A percentile compares a stretch with the other conserved stretches of the same genome.
Conservation (phyloP, 1,140 invertebrate species). For the Heliconius hermathena region DNA sequence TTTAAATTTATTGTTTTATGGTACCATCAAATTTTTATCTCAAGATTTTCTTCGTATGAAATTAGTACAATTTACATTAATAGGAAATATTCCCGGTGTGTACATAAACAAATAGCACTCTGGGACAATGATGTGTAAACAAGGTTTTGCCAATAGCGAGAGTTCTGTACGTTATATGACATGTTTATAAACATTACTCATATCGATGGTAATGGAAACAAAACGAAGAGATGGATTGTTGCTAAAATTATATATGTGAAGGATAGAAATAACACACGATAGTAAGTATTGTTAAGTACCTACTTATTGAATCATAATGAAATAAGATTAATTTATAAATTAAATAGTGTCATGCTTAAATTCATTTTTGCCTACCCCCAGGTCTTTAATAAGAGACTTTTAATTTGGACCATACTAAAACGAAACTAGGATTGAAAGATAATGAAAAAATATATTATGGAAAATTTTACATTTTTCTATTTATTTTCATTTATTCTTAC, state of each 20-base stretch:
- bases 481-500: too few relatives aligned
- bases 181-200: slow-evolving; percentile 33
- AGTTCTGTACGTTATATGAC: slow-evolving; percentile 18
- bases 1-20: too few relatives aligned
- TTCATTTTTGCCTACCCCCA: too few relatives aligned
- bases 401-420: too few relatives aligned
- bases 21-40: too few relatives aligned
- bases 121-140: slow-evolving; percentile 29
- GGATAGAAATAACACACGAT: not conserved
- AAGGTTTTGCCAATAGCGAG: slow-evolving; percentile 34
- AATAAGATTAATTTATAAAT: not conserved
- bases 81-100: not conserved
- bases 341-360: not conserved
- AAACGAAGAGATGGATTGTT: slow-evolving; percentile 7
- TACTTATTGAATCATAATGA: not conserved
- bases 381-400: too few relatives aligned
- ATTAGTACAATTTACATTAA: not conserved
- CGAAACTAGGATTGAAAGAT: too few relatives aligned
- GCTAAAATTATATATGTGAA: slow-evolving; percentile 6
- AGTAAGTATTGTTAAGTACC: not conserved
- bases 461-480: too few relatives aligned
- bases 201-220: slow-evolving; percentile 24
- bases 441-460: too few relatives aligned
- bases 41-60: not conserved
- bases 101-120: slow-evolving; percentile 35